Evolutionary conservation across 2,888 invertebrate species (phyloP).

Genomic region (Chaitophorus viminalis): DNA sequence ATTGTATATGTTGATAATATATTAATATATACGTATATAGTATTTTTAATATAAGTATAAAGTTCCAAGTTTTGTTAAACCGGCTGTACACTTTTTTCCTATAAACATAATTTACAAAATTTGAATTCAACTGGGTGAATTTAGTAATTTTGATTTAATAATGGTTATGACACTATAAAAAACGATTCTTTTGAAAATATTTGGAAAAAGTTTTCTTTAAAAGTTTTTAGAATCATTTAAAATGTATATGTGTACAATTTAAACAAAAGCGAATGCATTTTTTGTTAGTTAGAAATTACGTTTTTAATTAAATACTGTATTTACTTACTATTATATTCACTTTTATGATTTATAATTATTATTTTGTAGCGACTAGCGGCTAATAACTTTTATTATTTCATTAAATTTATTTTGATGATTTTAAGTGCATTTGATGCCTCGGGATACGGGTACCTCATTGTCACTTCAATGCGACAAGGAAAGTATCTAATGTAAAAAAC

Average conservation of each 20-base stretch:
- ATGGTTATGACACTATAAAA: neutral
- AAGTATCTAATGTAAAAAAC: neutral
- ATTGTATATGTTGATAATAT: neutral
- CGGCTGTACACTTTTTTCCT: neutral
- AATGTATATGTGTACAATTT: neutral
- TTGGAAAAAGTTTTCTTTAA: neutral
- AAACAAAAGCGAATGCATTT: neutral
- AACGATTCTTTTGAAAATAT: neutral
- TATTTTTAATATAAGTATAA: neutral
- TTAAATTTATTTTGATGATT: neutral
- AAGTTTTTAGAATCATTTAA: neutral
- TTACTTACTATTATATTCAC: neutral
- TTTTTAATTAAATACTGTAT: neutral
- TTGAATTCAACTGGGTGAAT: neutral
- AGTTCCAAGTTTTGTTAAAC: conserved; percentile 7
- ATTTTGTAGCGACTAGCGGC: neutral
- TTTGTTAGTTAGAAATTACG: neutral
- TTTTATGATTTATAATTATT: neutral
- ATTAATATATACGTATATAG: neutral
- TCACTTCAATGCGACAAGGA: neutral
- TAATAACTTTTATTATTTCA: no score
- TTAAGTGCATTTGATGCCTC: neutral
- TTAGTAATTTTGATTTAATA: neutral
- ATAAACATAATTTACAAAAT: neutral
- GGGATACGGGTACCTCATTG: neutral